These are phyloP conservation scores for Sarcophilus harrisii DNA, from an alignment of 2,797 vertebrate genomes.

Conservation along the genomic window DNA sequence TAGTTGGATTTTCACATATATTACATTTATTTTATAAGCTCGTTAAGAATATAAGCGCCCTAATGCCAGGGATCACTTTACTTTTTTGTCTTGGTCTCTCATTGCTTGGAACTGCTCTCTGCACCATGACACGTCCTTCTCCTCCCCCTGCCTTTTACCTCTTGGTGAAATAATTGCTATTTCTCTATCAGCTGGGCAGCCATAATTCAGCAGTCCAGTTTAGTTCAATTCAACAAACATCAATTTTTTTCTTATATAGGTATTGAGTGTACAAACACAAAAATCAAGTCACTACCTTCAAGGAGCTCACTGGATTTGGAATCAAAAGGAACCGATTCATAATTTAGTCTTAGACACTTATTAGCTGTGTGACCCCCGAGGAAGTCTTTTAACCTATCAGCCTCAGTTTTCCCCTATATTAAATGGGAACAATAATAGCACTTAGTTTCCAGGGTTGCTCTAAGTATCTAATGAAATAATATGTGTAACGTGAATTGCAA, in stretches of 20 bases:
- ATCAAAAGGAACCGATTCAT: not conserved
- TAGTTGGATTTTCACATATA: not conserved
- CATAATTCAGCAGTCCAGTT: not conserved
- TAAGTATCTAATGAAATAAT: not conserved
- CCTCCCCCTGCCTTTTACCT: not conserved
- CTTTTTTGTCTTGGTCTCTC: not conserved
- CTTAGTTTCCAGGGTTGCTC: not conserved
- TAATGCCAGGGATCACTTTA: not conserved
- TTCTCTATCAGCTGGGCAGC: not conserved
- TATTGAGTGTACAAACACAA: not conserved
- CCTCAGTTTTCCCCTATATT: not conserved
- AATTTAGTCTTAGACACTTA: not conserved
- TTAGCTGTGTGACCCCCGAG: not conserved
- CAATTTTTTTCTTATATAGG: not conserved
- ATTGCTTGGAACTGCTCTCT: not conserved
- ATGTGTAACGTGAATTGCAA: not conserved
- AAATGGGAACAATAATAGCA: not conserved
- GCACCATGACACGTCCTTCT: not conserved
- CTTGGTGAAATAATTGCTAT: not conserved
- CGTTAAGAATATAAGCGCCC: not conserved
- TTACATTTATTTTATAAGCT: not conserved
- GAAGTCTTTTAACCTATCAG: not conserved
- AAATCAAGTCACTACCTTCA: not conserved
- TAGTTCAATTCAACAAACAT: not conserved
- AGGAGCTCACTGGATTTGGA: not conserved